Conservation (phyloP, 35 echinoderm and acorn worm species). For the Apostichopus californicus region DNA sequence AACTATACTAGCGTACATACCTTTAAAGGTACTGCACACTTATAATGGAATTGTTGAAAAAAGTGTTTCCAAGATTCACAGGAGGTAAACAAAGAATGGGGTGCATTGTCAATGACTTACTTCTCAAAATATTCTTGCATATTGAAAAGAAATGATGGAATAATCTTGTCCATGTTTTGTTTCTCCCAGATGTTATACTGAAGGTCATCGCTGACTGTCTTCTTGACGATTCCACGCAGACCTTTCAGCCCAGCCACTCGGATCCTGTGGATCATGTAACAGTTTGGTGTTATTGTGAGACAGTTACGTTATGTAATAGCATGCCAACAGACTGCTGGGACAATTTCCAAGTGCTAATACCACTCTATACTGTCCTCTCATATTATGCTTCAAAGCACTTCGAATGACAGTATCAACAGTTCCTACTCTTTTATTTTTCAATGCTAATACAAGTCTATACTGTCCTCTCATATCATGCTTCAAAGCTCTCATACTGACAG, state of each 20-base stretch:
- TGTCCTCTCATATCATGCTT: too few species aligned
- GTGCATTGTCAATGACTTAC: conserved; percentile 31
- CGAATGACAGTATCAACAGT: too few species aligned
- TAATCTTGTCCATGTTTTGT: conserved; percentile 96
- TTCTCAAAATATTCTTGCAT: conserved; percentile 95
- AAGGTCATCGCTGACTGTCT: conserved; percentile 95
- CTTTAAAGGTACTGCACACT: background rate
- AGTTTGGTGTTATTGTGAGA: too few species aligned
- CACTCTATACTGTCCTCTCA: too few species aligned
- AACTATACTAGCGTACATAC: too few species aligned
- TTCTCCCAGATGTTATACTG: conserved; percentile 99
- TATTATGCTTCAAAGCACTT: too few species aligned
- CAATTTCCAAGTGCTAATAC: too few species aligned
- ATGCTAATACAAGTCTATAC: too few species aligned
- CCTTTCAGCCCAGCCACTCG: conserved; percentile 88
- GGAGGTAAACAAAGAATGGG: background rate
- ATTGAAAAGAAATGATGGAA: conserved; percentile 96
- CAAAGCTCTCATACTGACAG: too few species aligned
- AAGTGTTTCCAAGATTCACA: background rate
- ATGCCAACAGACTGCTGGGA: too few species aligned
- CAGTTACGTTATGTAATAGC: too few species aligned
- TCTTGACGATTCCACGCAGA: conserved; percentile 88
- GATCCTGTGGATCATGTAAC: conserved; percentile 56
- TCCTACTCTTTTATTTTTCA: too few species aligned
- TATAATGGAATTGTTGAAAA: background rate